Evolutionary conservation across 2,888 invertebrate species (phyloP), one percentile per base, ranked within the genome.

Genomic region (Automeris io): DNA sequence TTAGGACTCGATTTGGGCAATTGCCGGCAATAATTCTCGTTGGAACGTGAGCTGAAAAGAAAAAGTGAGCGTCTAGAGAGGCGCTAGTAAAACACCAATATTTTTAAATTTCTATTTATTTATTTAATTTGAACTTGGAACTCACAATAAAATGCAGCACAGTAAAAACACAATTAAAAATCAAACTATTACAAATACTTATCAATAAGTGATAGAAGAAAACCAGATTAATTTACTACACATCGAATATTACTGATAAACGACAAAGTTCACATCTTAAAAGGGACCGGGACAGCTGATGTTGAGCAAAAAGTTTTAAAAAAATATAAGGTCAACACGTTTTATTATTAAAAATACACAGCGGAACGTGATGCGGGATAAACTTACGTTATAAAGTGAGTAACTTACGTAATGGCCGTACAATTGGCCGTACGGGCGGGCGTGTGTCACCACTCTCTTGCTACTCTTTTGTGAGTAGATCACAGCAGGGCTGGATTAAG

Each of bases 81-180:
- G 33, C 59, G 65, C 77, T 60, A 80, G 57, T 82, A 71, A 85
- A 86, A 82, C 73, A 71, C 75, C 51, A 70, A 77, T 82, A 51
- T 67, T 78, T 46, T 77, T 76, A 70, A 66, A 75, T 82, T 70
- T 79, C 85, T 85, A 85, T 86, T 86, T 86, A 86, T 85, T 85
- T 82, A 86, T 83, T 85, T 83, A 85, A 83, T 85, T 85, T 86
- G 85, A 86, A 85, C 85, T 83, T 85, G 70, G 79, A 85, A 85
- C 83, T 85, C 83, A 85, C 85, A 85, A 81, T 85, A 75, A 85
- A 83, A 85, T 83, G 85, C 81, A 85, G 85, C 82, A 83, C 75
- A 79, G 78, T 73, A 71, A 85, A 82, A 82, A 85, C 79, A 86
- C 82, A 81, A 43, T 23, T 5, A 37, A 70, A 63, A 66, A 62